Evolutionary conservation across 1,140 invertebrate species (phyloP).

Genomic region (Drosophila sucinea): DNA sequence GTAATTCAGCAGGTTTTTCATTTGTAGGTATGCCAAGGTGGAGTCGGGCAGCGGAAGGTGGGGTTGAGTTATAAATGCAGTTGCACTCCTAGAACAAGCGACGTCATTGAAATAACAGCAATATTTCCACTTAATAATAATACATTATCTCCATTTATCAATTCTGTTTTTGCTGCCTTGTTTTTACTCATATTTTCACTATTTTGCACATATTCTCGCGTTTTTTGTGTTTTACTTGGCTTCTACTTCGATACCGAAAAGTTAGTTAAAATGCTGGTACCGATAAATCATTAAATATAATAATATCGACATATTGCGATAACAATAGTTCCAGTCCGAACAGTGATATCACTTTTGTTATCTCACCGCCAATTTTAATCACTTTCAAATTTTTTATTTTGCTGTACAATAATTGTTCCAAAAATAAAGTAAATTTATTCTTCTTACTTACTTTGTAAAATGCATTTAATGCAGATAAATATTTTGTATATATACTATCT

Average conservation of each 20-base stretch:
- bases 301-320: too few relatives aligned
- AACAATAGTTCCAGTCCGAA: too few relatives aligned
- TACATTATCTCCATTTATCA: constrained; percentile 3
- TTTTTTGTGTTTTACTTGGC: constrained; percentile 44
- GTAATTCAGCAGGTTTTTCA: constrained; percentile 77
- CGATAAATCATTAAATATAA: too few relatives aligned
- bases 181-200: constrained; percentile 52
- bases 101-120: constrained; percentile 8
- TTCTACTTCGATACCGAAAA: neutral
- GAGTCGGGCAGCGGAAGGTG: constrained; percentile 35
- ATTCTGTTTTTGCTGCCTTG: neutral
- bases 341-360: too few relatives aligned
- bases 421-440: too few relatives aligned
- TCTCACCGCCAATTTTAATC: too few relatives aligned
- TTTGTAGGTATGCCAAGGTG: constrained; percentile 55
- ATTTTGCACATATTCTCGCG: constrained; percentile 60
- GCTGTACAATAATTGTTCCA: too few relatives aligned
- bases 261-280: too few relatives aligned
- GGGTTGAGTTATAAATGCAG: constrained; percentile 24
- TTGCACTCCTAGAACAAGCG: constrained; percentile 16
- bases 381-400: too few relatives aligned
- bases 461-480: too few relatives aligned
- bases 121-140: constrained; percentile 21
- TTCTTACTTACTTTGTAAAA: too few relatives aligned
- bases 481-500: too few relatives aligned